phyloP scores from a whole-genome alignment of 2,888 invertebrate species.

The Tetheella fluctuosa region DNA sequence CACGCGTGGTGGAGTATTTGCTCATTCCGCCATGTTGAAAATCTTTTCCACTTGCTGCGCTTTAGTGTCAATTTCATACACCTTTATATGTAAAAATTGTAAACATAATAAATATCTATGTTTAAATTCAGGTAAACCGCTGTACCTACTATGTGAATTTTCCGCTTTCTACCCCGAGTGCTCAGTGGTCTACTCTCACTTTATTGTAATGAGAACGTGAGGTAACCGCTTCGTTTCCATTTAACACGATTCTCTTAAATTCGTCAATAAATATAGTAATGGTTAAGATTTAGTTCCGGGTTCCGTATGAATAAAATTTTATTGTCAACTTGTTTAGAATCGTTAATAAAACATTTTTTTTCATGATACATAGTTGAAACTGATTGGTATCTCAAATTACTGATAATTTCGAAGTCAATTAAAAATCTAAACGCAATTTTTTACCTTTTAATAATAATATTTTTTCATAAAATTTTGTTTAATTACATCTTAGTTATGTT shows the following conservation, averaged over 20 bases:
- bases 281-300: background rate
- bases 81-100: no score
- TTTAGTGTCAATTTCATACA: no score
- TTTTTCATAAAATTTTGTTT: no score
- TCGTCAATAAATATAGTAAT: background rate
- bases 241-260: slow-evolving; percentile 13
- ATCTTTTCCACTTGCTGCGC: no score
- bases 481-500: no score
- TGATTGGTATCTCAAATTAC: no score
- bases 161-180: slow-evolving; percentile 30
- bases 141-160: slow-evolving; percentile 18
- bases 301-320: background rate
- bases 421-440: no score
- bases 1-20: no score
- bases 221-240: slow-evolving; percentile 18
- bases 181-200: slow-evolving; percentile 25
- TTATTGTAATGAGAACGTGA: slow-evolving; percentile 15
- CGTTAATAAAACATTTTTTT: background rate
- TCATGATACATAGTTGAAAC: no score
- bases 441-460: no score
- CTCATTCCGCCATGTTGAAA: no score
- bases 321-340: background rate
- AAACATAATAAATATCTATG: background rate
- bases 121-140: slow-evolving; percentile 14
- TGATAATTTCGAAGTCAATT: no score